A percentile compares a stretch with the other conserved stretches of the same genome.
Evolutionary conservation across 92 coral and sea anemone genomes (phyloP).

Genomic region (Hydrozoanthus gracilis): DNA sequence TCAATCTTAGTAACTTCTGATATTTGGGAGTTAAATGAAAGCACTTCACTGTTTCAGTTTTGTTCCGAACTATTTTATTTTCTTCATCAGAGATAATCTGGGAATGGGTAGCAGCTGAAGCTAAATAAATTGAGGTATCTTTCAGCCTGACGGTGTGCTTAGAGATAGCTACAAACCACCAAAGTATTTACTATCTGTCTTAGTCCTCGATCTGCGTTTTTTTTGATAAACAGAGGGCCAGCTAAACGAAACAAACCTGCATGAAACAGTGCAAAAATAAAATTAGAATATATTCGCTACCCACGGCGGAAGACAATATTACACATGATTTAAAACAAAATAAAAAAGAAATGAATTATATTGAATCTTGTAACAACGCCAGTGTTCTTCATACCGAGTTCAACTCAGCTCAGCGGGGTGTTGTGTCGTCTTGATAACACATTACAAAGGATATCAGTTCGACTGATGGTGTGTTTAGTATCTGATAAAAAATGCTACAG

Average conservation of each 20-base stretch:
- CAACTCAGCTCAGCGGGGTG: slow-evolving; percentile 37
- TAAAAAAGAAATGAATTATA: slow-evolving; percentile 1
- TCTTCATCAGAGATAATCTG: neutral
- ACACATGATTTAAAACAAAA: neutral
- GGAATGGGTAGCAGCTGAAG: slow-evolving; percentile 12
- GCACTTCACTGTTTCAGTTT: neutral
- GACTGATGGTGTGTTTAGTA: slow-evolving; percentile 16
- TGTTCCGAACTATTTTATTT: slow-evolving; percentile 9
- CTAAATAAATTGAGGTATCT: slow-evolving; percentile 15
- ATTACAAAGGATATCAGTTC: neutral
- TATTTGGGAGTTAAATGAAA: slow-evolving; percentile 11
- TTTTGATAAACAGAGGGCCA: slow-evolving; percentile 13
- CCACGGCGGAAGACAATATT: neutral
- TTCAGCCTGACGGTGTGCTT: neutral
- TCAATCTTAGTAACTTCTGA: neutral
- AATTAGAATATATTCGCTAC: neutral
- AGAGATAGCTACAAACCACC: neutral
- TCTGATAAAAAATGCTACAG: slow-evolving; percentile 31
- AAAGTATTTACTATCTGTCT: neutral
- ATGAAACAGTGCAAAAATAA: neutral
- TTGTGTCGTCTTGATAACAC: slow-evolving; percentile 22
- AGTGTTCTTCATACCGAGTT: slow-evolving; percentile 52
- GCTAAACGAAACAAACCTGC: neutral
- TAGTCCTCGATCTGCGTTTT: neutral
- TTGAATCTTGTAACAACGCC: slow-evolving; percentile 17